Percentiles rank a stretch among this genome's conserved stretches.
Conservation (phyloP, 1,140 invertebrate genomes). For the Octopus bimaculoides region DNA sequence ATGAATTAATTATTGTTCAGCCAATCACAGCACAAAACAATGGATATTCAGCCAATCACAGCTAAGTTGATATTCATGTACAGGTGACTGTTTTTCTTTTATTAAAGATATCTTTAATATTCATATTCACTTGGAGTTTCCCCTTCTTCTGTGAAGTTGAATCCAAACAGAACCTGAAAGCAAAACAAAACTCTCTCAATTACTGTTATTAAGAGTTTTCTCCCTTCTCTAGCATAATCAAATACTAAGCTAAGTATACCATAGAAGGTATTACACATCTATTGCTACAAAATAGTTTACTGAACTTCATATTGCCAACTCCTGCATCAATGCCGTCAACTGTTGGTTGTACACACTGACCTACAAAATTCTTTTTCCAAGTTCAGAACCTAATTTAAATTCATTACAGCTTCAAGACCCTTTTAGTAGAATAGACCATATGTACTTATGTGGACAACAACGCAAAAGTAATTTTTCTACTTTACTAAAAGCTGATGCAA, state of each 20-base stretch:
- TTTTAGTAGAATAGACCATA: too few relatives aligned
- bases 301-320: too few relatives aligned
- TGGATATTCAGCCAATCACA: not conserved
- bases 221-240: not conserved
- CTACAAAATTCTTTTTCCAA: too few relatives aligned
- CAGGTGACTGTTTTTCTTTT: slow-evolving; percentile 61
- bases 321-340: too few relatives aligned
- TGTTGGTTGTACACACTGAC: too few relatives aligned
- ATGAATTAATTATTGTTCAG: not conserved
- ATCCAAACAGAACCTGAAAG: slow-evolving; percentile 67
- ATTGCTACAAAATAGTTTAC: not conserved
- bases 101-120: slow-evolving; percentile 71
- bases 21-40: not conserved
- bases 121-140: slow-evolving; percentile 67
- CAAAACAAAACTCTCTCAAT: slow-evolving; percentile 9
- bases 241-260: not conserved
- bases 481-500: too few relatives aligned
- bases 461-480: too few relatives aligned
- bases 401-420: too few relatives aligned
- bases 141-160: slow-evolving; percentile 69
- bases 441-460: too few relatives aligned
- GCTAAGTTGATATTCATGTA: not conserved
- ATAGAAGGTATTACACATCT: not conserved
- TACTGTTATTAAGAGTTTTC: not conserved
- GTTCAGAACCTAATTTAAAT: too few relatives aligned